Conservation (phyloP, 2,113 vertebrate genomes). For the Fulmarus glacialis region DNA sequence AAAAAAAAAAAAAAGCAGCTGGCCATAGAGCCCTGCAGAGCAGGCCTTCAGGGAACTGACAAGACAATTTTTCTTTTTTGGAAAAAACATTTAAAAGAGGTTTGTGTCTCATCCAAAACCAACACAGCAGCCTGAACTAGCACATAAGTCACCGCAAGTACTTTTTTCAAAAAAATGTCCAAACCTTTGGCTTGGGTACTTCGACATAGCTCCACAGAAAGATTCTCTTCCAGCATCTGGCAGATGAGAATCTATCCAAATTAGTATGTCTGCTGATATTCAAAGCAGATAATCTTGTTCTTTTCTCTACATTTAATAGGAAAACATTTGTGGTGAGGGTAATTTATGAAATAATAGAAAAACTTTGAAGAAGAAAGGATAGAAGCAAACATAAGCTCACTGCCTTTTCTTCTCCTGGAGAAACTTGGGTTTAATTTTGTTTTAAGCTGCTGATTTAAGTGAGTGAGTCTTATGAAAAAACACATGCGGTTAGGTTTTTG, state of each 20-base stretch:
- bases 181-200: background rate
- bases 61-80: background rate
- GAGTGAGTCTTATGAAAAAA: background rate
- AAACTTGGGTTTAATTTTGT: constrained; percentile 12
- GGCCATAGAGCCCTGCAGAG: constrained; percentile 20
- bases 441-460: constrained; percentile 1
- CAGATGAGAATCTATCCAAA: constrained; percentile 7
- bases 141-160: background rate
- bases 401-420: background rate
- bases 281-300: constrained; percentile 7
- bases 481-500: background rate
- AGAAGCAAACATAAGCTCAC: background rate
- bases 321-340: constrained; percentile 8
- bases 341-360: background rate
- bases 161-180: background rate
- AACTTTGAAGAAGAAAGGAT: background rate
- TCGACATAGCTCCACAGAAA: background rate
- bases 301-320: background rate
- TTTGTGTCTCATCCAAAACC: constrained; percentile 32
- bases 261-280: background rate
- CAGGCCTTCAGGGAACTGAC: constrained; percentile 55
- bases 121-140: background rate
- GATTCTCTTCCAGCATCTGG: constrained; percentile 17
- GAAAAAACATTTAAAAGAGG: constrained; percentile 17
- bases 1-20: background rate